Base-by-base conservation (phyloP, 2,888 invertebrate species). In the Abrostola triplasia region DNA sequence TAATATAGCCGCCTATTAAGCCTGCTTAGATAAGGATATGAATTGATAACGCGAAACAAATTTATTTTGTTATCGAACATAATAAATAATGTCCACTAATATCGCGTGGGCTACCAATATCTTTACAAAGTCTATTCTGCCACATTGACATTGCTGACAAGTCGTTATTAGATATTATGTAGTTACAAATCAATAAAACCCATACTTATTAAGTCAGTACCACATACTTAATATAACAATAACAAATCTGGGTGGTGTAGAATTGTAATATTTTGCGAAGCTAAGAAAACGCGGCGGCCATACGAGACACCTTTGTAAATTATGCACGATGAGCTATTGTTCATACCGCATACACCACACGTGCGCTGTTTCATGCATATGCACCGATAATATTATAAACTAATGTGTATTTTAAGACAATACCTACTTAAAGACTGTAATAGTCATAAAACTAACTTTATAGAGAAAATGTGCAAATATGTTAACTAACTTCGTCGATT, bases 321-420 rank as follows among this genome's bases (percentile, higher is more conserved):
- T 42, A 61, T 55, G 50, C 53, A 61, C 24, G 71, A 71, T 60
- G 67, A 55, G 49, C 71, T 48, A 59, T 76, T 76, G 74, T 76
- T 68, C 41, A 11, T 44, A 57, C 38, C 24, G 24, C 24, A 24
- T 24, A 24, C 10, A 40, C 24, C 48, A 58, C 72, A 72, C 60
- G 41, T 52, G 48, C 51, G 12, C 7, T 5, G 1, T 24, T 44
- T 13, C 10, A 42, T 13, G 24, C 11, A 42, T 40, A 24, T 63
- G 12, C 41, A 44, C 11, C 38, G 24, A 8, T 38, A 10, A 12
- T 12, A 35, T n/a, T 24, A 24, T 24, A 24, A n/a, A 2, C 4
- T 24, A 24, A 2, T 2, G 24, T 24, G n/a, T 44, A 47, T 9
- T 13, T 13, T 24, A 13, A 9, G 24, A 24, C 24, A 24, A 47